Conservation (phyloP, 2,888 invertebrate genomes). For the Hypercompe scribonia region DNA sequence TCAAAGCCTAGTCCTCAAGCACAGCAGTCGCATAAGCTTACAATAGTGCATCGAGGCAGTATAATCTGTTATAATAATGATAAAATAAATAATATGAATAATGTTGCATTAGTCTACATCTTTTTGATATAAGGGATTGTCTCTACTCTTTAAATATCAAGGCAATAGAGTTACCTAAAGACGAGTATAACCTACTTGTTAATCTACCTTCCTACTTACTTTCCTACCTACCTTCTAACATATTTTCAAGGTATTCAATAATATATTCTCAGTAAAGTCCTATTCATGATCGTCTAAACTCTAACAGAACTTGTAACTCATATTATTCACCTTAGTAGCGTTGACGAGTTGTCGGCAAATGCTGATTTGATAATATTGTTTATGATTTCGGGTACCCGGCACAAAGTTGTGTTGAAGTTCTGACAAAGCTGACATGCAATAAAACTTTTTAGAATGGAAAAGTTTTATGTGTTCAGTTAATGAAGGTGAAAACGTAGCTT, state of each 20-base stretch:
- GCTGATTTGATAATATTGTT: not conserved
- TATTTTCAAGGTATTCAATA: not conserved
- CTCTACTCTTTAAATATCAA: too few species aligned
- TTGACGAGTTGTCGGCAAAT: not conserved
- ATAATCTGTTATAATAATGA: too few species aligned
- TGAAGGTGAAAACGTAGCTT: not conserved
- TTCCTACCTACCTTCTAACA: not conserved
- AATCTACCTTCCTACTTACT: too few species aligned
- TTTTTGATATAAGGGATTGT: too few species aligned
- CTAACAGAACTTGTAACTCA: not conserved
- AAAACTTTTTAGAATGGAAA: not conserved
- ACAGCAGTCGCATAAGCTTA: too few species aligned
- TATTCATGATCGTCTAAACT: not conserved
- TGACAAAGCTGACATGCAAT: not conserved
- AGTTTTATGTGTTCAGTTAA: not conserved
- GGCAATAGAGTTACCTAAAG: too few species aligned
- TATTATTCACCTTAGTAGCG: not conserved
- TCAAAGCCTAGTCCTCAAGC: too few species aligned
- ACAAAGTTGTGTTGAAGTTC: not conserved
- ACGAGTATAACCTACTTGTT: too few species aligned
- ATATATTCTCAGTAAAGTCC: not conserved
- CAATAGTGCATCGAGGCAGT: too few species aligned
- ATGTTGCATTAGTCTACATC: too few species aligned
- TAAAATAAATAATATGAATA: too few species aligned
- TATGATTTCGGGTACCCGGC: not conserved